Percentiles rank a stretch among this genome's conserved stretches.
Conservation (phyloP, 2,888 invertebrate genomes). For the Leptopilina drosophilae region DNA sequence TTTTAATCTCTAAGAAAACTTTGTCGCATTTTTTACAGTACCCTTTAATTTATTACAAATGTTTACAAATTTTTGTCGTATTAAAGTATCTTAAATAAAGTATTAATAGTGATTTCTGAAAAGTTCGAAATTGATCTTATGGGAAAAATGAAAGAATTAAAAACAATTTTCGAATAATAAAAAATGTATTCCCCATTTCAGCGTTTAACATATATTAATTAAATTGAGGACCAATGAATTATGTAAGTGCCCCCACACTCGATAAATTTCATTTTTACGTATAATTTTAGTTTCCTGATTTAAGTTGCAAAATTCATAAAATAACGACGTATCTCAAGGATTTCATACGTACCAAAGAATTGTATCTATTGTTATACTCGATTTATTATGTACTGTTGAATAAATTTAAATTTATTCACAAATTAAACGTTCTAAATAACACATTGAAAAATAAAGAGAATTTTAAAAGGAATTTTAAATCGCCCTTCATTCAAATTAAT, state of each 20-base stretch:
- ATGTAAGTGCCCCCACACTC: slow-evolving; percentile 65
- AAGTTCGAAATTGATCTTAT: too few species aligned
- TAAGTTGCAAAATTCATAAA: slow-evolving; percentile 49
- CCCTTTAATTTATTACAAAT: too few species aligned
- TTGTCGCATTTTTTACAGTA: too few species aligned
- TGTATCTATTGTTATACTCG: slow-evolving; percentile 1
- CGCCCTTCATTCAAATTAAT: background rate
- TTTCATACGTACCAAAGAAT: slow-evolving; percentile 5
- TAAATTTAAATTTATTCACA: slow-evolving; percentile 3
- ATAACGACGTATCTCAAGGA: slow-evolving; percentile 32
- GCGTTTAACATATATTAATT: slow-evolving; percentile 65
- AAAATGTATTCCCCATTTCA: too few species aligned
- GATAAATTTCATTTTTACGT: slow-evolving; percentile 55
- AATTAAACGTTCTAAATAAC: slow-evolving; percentile 16
- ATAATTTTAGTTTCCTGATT: slow-evolving; percentile 54
- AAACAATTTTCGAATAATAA: too few species aligned
- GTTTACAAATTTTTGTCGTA: too few species aligned
- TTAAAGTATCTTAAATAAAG: too few species aligned
- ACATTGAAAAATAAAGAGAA: background rate
- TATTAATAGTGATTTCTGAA: too few species aligned
- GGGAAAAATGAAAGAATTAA: too few species aligned
- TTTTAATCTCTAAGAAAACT: too few species aligned
- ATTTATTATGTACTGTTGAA: background rate
- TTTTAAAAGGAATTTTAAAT: background rate
- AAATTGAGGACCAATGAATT: slow-evolving; percentile 66